These are phyloP conservation scores for Drosophila pullipes DNA, from an alignment of 2,888 invertebrate species.

Conservation along the genomic window DNA sequence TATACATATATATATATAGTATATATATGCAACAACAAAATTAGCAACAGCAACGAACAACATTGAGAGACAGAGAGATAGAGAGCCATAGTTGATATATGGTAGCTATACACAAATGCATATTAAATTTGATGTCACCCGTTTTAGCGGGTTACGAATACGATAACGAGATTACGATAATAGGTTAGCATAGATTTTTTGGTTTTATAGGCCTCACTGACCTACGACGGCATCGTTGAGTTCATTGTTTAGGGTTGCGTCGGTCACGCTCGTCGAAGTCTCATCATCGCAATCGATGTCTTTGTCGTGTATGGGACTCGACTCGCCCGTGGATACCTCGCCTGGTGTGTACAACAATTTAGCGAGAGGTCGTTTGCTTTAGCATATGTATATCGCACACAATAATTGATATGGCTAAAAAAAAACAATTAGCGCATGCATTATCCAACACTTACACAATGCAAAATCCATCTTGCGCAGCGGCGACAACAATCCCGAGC, in stretches of 20 bases:
- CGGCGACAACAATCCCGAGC: conserved; percentile 86
- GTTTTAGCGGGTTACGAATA: conserved; percentile 24
- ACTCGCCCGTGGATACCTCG: conserved; percentile 85
- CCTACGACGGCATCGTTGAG: conserved; percentile 83
- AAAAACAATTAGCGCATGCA: conserved; percentile 27
- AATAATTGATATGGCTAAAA: conserved; percentile 7
- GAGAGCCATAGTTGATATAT: conserved; percentile 31
- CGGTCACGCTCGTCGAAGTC: conserved; percentile 82
- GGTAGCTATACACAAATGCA: conserved; percentile 51
- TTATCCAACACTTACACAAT: conserved; percentile 89
- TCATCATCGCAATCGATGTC: conserved; percentile 83
- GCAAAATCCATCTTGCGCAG: conserved; percentile 93
- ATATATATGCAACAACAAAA: conserved; percentile 60
- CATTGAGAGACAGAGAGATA: conserved; percentile 70
- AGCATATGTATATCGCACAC: conserved; percentile 31
- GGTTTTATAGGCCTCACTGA: conserved; percentile 76
- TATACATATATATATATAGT: background rate
- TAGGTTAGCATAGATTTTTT: conserved; percentile 31
- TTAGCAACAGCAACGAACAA: conserved; percentile 66
- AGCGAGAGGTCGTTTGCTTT: conserved; percentile 45
- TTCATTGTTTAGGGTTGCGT: conserved; percentile 83
- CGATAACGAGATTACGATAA: conserved; percentile 48
- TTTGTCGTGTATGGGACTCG: conserved; percentile 85
- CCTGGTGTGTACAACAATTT: conserved; percentile 73
- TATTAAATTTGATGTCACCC: conserved; percentile 45